Percentiles rank a stretch among this genome's conserved stretches.
phyloP scores from a whole-genome alignment of 2,113 vertebrate genomes.

The Pimephales promelas region DNA sequence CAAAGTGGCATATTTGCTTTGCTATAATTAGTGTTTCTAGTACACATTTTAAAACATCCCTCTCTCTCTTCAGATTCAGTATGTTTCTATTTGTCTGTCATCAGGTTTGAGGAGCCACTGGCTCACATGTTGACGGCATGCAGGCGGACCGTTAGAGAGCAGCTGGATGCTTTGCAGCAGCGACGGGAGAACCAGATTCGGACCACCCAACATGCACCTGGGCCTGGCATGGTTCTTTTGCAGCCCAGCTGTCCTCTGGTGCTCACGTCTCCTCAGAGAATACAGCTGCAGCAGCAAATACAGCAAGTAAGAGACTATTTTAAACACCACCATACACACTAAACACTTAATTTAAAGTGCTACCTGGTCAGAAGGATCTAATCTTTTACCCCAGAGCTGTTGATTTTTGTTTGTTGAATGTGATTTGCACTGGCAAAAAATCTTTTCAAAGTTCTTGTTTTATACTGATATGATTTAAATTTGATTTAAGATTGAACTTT shows the following conservation, averaged over 20 bases:
- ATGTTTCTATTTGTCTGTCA: neutral
- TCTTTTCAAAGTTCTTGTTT: neutral
- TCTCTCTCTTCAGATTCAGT: neutral
- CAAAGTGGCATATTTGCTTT: neutral
- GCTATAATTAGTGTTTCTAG: neutral
- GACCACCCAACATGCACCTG: constrained; percentile 25
- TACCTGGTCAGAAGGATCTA: neutral
- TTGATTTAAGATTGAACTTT: neutral
- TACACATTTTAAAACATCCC: constrained; percentile 6
- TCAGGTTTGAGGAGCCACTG: constrained; percentile 88
- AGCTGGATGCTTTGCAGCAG: constrained; percentile 83
- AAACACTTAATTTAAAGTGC: neutral
- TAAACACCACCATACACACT: neutral
- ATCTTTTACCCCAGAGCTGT: neutral
- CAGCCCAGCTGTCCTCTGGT: constrained; percentile 52
- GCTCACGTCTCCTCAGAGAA: constrained; percentile 72
- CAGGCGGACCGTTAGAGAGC: constrained; percentile 79
- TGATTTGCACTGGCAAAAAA: neutral
- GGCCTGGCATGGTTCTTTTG: constrained; percentile 20
- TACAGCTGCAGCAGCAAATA: constrained; percentile 88
- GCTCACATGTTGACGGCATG: constrained; percentile 84
- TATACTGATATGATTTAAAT: neutral
- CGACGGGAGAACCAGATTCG: constrained; percentile 76
- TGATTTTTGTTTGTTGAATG: neutral
- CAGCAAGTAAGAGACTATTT: constrained; percentile 81